A percentile compares a stretch with the other conserved stretches of the same genome.
phyloP scores from a whole-genome alignment of 2,797 vertebrate genomes.

The Champsocephalus gunnari region DNA sequence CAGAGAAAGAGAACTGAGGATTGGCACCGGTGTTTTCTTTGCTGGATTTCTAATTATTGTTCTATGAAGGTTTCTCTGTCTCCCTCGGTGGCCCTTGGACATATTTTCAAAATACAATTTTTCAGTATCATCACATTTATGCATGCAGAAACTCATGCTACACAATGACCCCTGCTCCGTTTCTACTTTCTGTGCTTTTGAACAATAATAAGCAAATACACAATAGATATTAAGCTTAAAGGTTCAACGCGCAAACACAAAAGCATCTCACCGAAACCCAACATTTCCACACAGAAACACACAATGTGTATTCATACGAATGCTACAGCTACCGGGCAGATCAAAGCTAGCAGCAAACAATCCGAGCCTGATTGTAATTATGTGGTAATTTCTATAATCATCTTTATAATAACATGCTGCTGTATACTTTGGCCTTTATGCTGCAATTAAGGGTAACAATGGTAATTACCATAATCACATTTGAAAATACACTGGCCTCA shows the following conservation, averaged over 20 bases:
- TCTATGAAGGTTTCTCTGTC: conserved; percentile 62
- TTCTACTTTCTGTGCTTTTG: background rate
- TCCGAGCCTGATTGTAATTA: conserved; percentile 50
- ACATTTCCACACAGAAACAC: conserved; percentile 7
- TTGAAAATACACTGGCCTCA: conserved; percentile 33
- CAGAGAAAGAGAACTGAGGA: conserved; percentile 58
- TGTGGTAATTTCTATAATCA: conserved; percentile 61
- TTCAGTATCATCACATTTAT: conserved; percentile 9
- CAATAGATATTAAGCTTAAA: background rate
- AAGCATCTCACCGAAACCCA: conserved; percentile 2
- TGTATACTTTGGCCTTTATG: conserved; percentile 47
- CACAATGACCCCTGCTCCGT: conserved; percentile 1
- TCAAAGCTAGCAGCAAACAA: conserved; percentile 41
- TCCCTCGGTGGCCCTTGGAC: conserved; percentile 47
- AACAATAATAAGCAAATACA: background rate
- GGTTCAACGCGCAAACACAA: conserved; percentile 2
- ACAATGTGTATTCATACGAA: background rate
- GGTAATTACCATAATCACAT: conserved; percentile 48
- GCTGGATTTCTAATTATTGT: conserved; percentile 62
- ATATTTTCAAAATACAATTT: conserved; percentile 25
- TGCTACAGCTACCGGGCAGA: conserved; percentile 14
- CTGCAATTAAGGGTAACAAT: conserved; percentile 44
- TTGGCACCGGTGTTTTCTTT: conserved; percentile 52
- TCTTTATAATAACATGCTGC: conserved; percentile 43
- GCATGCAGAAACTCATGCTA: background rate